phyloP scores from a whole-genome alignment of 2,888 invertebrate genomes.

The Pristionchus exspectatus region DNA sequence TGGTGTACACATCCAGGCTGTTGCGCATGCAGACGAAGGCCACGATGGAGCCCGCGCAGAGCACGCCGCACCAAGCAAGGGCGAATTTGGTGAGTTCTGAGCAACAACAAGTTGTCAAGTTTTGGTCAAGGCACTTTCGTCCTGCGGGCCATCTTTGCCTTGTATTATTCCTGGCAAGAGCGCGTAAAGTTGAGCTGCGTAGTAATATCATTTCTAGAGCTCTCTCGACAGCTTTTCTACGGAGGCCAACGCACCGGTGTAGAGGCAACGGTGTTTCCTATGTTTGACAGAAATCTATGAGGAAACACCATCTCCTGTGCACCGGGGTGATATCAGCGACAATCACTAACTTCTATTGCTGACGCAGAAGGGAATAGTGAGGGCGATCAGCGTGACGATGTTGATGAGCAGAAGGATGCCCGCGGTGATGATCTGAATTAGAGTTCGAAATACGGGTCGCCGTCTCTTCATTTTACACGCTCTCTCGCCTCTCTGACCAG shows the following conservation, averaged over 20 bases:
- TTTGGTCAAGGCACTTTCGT: too few species aligned
- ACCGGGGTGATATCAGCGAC: neutral
- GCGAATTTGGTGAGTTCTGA: neutral
- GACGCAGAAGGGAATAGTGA: neutral
- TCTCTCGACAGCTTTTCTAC: neutral
- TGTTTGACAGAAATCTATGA: too few species aligned
- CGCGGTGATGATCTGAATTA: neutral
- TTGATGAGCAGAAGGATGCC: neutral
- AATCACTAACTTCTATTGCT: neutral
- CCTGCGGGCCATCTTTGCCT: too few species aligned
- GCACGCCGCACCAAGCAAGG: neutral
- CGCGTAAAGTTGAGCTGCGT: too few species aligned
- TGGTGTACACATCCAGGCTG: neutral
- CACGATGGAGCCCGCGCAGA: neutral
- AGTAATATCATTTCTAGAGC: too few species aligned
- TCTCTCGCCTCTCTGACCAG: too few species aligned
- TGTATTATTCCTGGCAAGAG: too few species aligned
- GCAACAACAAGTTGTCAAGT: neutral
- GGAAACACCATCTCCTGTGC: too few species aligned
- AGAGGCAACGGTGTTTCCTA: too few species aligned
- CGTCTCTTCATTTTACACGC: too few species aligned
- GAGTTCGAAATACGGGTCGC: too few species aligned
- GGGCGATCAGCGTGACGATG: neutral
- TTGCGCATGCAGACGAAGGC: neutral
- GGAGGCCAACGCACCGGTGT: too few species aligned